phyloP scores from a whole-genome alignment of 92 coral and sea anemone species.

The Siderastrea siderea region DNA sequence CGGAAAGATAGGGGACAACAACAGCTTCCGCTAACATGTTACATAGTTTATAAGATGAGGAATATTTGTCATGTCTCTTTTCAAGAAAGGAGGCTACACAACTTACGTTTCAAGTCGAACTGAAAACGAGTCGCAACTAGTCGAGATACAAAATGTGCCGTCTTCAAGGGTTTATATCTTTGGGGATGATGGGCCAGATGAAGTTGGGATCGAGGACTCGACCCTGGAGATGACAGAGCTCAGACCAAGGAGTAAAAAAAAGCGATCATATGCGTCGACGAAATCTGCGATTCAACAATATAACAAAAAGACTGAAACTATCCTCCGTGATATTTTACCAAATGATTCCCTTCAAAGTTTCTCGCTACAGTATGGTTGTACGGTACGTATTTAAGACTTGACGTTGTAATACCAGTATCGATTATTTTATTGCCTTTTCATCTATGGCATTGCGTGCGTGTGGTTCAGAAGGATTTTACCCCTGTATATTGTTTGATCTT shows the following conservation, averaged over 20 bases:
- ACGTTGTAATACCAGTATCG: background rate
- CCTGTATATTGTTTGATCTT: no score
- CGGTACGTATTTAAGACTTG: slow-evolving; percentile 69
- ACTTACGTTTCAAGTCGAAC: slow-evolving; percentile 64
- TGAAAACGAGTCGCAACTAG: slow-evolving; percentile 25
- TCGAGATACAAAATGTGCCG: slow-evolving; percentile 83
- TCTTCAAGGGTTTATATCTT: slow-evolving; percentile 91
- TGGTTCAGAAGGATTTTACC: no score
- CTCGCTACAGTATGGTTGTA: slow-evolving; percentile 96
- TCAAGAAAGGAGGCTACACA: slow-evolving; percentile 60
- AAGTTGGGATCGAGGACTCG: slow-evolving; percentile 76
- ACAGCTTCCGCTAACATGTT: slow-evolving; percentile 1
- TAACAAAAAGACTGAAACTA: slow-evolving; percentile 73
- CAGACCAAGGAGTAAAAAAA: slow-evolving; percentile 86
- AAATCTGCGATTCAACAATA: slow-evolving; percentile 60
- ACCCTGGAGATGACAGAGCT: slow-evolving; percentile 89
- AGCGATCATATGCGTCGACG: slow-evolving; percentile 44
- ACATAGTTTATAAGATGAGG: slow-evolving; percentile 25
- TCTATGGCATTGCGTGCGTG: no score
- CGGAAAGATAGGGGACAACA: background rate
- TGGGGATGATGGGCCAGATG: slow-evolving; percentile 86
- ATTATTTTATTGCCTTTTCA: background rate
- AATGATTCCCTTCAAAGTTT: slow-evolving; percentile 89
- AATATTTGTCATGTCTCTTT: slow-evolving; percentile 39
- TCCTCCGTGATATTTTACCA: slow-evolving; percentile 85